phyloP scores from a whole-genome alignment of 2,888 invertebrate genomes.

The Spatulosminthurus flaviceps region DNA sequence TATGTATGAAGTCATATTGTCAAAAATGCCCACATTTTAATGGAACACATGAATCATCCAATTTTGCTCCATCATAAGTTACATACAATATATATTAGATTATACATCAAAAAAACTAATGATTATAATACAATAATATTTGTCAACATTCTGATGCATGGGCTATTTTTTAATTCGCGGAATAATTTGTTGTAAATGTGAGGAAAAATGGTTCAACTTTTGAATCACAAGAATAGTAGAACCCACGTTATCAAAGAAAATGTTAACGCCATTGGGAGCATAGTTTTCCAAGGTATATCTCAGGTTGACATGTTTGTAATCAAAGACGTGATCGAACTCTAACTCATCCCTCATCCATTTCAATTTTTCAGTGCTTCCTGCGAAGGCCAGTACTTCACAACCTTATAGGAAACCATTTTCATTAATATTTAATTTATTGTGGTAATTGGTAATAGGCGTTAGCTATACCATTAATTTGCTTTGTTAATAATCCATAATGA shows the following conservation, averaged over 20 bases:
- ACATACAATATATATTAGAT: no score
- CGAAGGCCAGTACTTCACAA: conserved; percentile 76
- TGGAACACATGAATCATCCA: no score
- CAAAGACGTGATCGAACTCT: conserved; percentile 76
- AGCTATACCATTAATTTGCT: no score
- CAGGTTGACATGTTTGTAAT: conserved; percentile 71
- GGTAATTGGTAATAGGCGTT: neutral
- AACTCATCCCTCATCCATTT: conserved; percentile 73
- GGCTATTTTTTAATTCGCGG: no score
- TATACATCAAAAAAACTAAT: conserved; percentile 69
- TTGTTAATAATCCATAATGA: no score
- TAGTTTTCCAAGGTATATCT: neutral
- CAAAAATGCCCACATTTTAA: no score
- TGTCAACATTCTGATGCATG: no score
- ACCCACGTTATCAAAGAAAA: conserved; percentile 7
- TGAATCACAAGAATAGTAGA: no score
- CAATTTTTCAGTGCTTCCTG: conserved; percentile 77
- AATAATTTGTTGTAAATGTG: no score
- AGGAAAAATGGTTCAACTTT: conserved; percentile 66
- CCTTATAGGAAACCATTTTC: conserved; percentile 65
- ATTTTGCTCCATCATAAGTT: no score
- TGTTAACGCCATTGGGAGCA: neutral
- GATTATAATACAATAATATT: no score
- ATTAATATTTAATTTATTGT: neutral
- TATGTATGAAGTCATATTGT: no score